Percentiles rank a stretch among this genome's conserved stretches.
These are phyloP conservation scores for Genyomyrus donnyi DNA, from an alignment of 2,113 vertebrate genomes.

Conservation along the genomic window DNA sequence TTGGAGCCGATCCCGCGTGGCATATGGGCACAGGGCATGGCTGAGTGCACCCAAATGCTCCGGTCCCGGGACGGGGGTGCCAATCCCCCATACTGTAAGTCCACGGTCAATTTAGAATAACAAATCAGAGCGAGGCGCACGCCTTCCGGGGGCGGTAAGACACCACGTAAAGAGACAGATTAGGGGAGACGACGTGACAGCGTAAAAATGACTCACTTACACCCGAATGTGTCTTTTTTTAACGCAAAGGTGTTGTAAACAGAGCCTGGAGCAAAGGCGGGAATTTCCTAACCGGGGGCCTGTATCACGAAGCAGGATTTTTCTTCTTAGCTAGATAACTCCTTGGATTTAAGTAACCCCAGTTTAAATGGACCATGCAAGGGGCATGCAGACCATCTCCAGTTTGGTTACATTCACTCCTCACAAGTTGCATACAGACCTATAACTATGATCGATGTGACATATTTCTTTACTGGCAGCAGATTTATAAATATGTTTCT, in stretches of 20 bases:
- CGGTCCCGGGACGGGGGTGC: conserved; percentile 55
- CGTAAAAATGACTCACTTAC: background rate
- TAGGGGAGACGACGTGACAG: background rate
- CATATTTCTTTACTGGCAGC: background rate
- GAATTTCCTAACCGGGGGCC: background rate
- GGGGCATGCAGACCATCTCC: background rate
- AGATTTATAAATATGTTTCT: background rate
- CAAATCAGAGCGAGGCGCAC: background rate
- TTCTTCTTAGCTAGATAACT: background rate
- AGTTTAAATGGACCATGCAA: background rate
- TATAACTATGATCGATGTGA: background rate
- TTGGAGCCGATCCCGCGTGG: conserved; percentile 64
- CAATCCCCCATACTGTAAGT: conserved; percentile 58
- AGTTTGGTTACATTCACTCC: background rate
- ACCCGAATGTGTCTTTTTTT: background rate
- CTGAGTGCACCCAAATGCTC: conserved; percentile 67
- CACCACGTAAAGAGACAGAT: background rate
- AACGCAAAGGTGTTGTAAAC: background rate
- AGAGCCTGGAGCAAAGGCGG: background rate
- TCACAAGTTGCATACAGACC: background rate
- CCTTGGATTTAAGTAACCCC: background rate
- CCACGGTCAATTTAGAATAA: conserved; percentile 59
- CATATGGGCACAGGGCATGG: conserved; percentile 69
- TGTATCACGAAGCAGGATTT: background rate
- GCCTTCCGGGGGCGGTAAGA: background rate